phyloP scores from a whole-genome alignment of 2,888 invertebrate genomes.

The Tridacna gigas region DNA sequence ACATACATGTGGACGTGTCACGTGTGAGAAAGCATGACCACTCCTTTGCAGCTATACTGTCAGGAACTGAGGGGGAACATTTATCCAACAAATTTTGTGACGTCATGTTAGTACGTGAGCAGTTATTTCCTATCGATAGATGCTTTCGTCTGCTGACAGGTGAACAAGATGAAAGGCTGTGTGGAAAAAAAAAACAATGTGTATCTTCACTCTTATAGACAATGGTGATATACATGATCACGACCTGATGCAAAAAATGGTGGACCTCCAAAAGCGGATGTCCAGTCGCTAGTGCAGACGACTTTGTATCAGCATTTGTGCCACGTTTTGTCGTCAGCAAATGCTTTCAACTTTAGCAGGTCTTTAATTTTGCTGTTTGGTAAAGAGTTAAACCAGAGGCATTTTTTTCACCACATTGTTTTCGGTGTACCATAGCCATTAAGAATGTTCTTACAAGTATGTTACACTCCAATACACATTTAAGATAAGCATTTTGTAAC shows the following conservation, averaged over 20 bases:
- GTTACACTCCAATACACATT: no score
- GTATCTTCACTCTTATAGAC: conserved; percentile 17
- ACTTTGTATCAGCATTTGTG: conserved; percentile 32
- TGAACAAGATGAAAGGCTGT: conserved; percentile 12
- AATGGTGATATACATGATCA: conserved; percentile 32
- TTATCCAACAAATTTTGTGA: conserved; percentile 29
- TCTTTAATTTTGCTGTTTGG: no score
- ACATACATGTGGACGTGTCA: conserved; percentile 30
- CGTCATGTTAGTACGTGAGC: conserved; percentile 37
- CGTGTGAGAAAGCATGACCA: conserved; percentile 18
- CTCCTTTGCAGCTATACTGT: conserved; percentile 44
- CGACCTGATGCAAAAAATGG: conserved; percentile 37
- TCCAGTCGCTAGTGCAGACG: conserved; percentile 27
- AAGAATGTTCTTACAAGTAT: no score
- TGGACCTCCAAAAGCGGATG: conserved; percentile 31
- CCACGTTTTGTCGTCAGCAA: no score
- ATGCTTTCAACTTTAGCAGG: no score
- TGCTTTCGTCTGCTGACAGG: conserved; percentile 25
- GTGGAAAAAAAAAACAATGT: conserved; percentile 26
- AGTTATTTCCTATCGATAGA: conserved; percentile 36
- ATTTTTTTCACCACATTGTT: no score
- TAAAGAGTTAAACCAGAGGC: no score
- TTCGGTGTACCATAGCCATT: no score
- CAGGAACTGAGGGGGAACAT: conserved; percentile 38
- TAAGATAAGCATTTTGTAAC: no score